These are phyloP conservation scores for Sycophila texana DNA, from an alignment of 2,888 invertebrate species.

Conservation along the genomic window DNA sequence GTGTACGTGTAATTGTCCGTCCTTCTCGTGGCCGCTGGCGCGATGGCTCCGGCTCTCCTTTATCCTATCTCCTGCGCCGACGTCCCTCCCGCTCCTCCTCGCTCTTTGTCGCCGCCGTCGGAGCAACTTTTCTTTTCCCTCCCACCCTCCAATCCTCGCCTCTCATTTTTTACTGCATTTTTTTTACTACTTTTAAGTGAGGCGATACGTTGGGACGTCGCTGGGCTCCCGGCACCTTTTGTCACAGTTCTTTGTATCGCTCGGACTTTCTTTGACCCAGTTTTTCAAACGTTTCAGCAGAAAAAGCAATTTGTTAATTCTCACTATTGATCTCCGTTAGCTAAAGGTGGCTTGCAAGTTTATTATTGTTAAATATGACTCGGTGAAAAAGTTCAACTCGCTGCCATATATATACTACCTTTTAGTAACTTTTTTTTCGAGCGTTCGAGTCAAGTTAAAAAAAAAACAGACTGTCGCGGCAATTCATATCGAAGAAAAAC, in stretches of 20 bases:
- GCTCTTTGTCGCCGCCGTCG: neutral
- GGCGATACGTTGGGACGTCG: too few relatives aligned
- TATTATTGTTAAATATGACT: neutral
- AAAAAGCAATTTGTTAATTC: conserved; percentile 10
- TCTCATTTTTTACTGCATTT: conserved; percentile 10
- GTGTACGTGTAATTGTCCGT: conserved; percentile 13
- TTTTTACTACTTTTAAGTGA: neutral
- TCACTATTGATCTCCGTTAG: too few relatives aligned
- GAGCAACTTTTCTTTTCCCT: neutral
- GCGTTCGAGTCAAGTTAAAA: too few relatives aligned
- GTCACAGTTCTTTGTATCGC: neutral
- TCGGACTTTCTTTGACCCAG: neutral
- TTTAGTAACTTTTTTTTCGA: too few relatives aligned
- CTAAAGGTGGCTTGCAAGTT: neutral
- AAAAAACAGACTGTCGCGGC: neutral
- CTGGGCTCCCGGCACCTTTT: neutral
- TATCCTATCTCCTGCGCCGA: neutral
- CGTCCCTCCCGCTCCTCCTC: neutral
- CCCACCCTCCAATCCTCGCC: neutral
- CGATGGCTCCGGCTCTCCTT: neutral
- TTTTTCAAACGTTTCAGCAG: neutral
- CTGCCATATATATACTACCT: too few relatives aligned
- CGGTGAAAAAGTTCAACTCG: too few relatives aligned
- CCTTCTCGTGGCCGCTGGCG: neutral
- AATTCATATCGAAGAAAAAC: too few relatives aligned